Evolutionary conservation across 2,113 vertebrate species (phyloP).

Genomic region (Otis tarda): DNA sequence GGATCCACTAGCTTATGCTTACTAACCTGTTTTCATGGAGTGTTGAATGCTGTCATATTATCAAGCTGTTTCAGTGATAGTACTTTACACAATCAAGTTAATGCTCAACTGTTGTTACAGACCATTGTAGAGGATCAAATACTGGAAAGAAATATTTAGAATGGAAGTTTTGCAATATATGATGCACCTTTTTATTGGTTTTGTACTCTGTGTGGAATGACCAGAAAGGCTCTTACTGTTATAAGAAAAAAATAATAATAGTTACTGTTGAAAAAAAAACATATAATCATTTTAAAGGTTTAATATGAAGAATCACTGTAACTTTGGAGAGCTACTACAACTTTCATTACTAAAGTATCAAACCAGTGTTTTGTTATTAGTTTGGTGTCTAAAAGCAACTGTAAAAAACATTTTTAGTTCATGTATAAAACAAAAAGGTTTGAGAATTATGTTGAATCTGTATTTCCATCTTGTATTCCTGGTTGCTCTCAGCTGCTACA

Average conservation of each 20-base stretch:
- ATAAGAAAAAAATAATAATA: background rate
- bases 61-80: background rate
- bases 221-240: background rate
- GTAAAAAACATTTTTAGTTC: background rate
- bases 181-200: background rate
- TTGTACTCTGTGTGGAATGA: background rate
- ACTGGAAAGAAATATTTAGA: background rate
- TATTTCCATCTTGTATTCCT: background rate
- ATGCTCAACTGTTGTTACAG: background rate
- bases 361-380: background rate
- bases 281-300: background rate
- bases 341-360: background rate
- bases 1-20: accelerated
- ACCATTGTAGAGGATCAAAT: background rate
- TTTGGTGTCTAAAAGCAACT: background rate
- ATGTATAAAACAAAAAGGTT: background rate
- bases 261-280: background rate
- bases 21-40: background rate
- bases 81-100: background rate
- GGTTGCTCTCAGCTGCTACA: background rate
- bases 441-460: background rate
- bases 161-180: background rate
- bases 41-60: background rate
- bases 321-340: background rate
- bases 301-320: background rate